A percentile compares a stretch with the other conserved stretches of the same genome.
These are phyloP conservation scores for Caenorhabditis latens DNA, from an alignment of 1,140 invertebrate species.

Conservation along the genomic window DNA sequence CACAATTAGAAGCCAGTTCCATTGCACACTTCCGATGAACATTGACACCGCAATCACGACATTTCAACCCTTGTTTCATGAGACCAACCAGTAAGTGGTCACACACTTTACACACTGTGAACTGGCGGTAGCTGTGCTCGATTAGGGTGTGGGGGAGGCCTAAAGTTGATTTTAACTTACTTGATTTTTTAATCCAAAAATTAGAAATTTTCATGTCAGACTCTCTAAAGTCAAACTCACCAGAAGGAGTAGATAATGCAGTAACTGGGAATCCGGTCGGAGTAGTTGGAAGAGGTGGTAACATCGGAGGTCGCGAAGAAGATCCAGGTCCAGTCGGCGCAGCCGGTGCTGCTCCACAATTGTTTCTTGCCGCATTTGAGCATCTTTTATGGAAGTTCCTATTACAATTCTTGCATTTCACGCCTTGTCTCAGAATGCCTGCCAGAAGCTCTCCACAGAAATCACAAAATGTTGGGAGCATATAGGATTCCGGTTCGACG, in stretches of 20 bases:
- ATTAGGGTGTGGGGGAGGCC: constrained; percentile 73
- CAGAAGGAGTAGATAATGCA: constrained; percentile 46
- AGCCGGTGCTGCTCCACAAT: constrained; percentile 69
- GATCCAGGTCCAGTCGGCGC: background rate
- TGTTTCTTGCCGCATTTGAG: constrained; percentile 76
- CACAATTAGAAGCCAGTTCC: constrained; percentile 71
- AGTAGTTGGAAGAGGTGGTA: constrained; percentile 39
- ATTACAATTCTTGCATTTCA: constrained; percentile 75
- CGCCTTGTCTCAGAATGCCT: constrained; percentile 76
- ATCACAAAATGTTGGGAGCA: constrained; percentile 77
- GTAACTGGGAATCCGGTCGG: background rate
- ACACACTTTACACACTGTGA: constrained; percentile 77
- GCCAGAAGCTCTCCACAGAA: constrained; percentile 78
- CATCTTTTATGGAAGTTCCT: constrained; percentile 78
- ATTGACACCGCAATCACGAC: constrained; percentile 77
- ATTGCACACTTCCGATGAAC: constrained; percentile 77
- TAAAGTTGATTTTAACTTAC: background rate
- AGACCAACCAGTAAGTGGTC: constrained; percentile 76
- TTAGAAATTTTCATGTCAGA: background rate
- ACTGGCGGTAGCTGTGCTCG: constrained; percentile 76
- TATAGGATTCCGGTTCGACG: constrained; percentile 69
- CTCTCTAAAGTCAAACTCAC: background rate
- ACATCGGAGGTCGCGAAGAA: constrained; percentile 47
- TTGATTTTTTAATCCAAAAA: background rate
- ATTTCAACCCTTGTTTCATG: constrained; percentile 76